Conservation (phyloP, 1,140 invertebrate species). For the Pantala flavescens region DNA sequence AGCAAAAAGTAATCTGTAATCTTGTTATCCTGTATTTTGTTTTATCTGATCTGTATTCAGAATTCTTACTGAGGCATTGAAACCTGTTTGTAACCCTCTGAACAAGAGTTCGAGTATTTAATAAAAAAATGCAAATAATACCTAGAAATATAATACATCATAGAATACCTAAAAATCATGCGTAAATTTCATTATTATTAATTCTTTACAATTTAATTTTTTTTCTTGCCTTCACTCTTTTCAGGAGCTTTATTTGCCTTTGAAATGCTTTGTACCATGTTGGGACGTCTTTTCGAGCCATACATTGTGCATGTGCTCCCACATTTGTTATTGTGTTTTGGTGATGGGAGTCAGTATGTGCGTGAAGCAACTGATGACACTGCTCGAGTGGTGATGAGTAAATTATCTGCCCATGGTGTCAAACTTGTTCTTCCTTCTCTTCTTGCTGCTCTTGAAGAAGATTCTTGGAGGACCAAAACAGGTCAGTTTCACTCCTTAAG, state of each 20-base stretch:
- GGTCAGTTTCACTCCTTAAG: too few relatives aligned
- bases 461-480: constrained; percentile 98
- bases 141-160: too few relatives aligned
- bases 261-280: constrained; percentile 91
- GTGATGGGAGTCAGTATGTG: constrained; percentile 85
- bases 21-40: too few relatives aligned
- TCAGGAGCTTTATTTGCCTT: constrained; percentile 89
- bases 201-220: not conserved
- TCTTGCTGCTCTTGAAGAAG: constrained; percentile 86
- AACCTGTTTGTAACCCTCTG: too few relatives aligned
- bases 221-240: too few relatives aligned
- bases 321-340: constrained; percentile 89
- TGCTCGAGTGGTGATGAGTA: constrained; percentile 92
- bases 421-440: constrained; percentile 80
- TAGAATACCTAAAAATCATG: too few relatives aligned
- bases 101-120: too few relatives aligned
- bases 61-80: too few relatives aligned
- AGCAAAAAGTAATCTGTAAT: too few relatives aligned
- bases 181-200: not conserved
- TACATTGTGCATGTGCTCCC: constrained; percentile 97
- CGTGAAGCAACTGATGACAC: constrained; percentile 88
- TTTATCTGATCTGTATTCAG: too few relatives aligned
- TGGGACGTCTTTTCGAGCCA: constrained; percentile 94
- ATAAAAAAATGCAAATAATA: too few relatives aligned
- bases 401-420: constrained; percentile 91